Conservation (phyloP, 2,888 invertebrate genomes). For the Anticlea derivata region DNA sequence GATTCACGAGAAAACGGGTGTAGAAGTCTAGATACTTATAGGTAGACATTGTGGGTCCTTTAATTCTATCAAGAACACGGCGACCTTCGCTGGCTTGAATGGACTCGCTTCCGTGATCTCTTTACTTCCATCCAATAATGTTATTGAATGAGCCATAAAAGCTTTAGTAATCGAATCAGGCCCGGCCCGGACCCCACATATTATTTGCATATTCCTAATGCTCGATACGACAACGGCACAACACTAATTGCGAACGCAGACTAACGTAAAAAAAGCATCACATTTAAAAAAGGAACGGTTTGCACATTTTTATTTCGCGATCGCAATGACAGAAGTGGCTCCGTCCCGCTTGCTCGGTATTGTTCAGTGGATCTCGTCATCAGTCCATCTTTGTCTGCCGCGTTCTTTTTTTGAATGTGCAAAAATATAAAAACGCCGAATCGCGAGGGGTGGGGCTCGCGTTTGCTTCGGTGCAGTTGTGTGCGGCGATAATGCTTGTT, state of each 20-base stretch:
- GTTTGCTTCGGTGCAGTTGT: conserved; percentile 62
- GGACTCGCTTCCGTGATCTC: conserved; percentile 62
- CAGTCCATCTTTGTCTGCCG: conserved; percentile 82
- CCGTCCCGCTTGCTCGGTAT: conserved; percentile 75
- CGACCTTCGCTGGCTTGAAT: conserved; percentile 65
- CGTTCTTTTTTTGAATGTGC: conserved; percentile 80
- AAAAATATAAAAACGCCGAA: conserved; percentile 83
- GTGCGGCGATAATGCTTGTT: conserved; percentile 78
- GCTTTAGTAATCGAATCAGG: conserved; percentile 51
- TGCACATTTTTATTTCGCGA: conserved; percentile 82
- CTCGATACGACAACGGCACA: conserved; percentile 72
- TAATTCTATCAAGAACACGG: conserved; percentile 47
- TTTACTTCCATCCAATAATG: conserved; percentile 45
- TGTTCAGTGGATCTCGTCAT: conserved; percentile 75
- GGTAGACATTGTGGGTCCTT: conserved; percentile 31
- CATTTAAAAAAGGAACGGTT: conserved; percentile 79
- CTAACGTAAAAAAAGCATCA: conserved; percentile 81
- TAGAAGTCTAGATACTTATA: conserved; percentile 29
- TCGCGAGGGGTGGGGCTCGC: conserved; percentile 67
- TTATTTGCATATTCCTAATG: conserved; percentile 75
- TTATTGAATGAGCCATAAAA: conserved; percentile 60
- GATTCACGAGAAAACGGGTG: conserved; percentile 52
- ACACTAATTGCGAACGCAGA: conserved; percentile 83
- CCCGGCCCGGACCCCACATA: conserved; percentile 44
- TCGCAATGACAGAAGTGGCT: conserved; percentile 74